These are phyloP conservation scores for Mormyrops boulengeri DNA, from an alignment of 2,797 vertebrate genomes.

Conservation along the genomic window DNA sequence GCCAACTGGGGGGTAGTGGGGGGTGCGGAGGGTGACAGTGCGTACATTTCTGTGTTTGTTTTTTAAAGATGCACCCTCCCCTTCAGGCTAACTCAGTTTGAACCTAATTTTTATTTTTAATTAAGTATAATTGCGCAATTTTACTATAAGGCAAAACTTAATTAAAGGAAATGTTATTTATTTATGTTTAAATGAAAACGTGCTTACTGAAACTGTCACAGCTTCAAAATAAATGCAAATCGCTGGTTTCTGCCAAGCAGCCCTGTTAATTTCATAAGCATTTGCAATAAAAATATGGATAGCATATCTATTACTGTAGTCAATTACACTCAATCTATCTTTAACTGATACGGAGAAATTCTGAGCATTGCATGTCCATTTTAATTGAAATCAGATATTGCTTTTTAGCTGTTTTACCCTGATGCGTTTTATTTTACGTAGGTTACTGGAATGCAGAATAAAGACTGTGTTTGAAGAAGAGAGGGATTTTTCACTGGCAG, in stretches of 20 bases:
- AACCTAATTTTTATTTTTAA: constrained; percentile 3
- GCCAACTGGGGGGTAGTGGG: background rate
- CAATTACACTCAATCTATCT: background rate
- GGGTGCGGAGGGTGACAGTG: background rate
- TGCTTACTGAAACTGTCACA: background rate
- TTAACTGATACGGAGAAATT: background rate
- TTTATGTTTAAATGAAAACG: background rate
- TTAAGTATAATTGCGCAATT: background rate
- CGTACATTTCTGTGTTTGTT: background rate
- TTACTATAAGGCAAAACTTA: background rate
- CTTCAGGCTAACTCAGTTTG: background rate
- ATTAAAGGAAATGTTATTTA: background rate
- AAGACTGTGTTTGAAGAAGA: background rate
- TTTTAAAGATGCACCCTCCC: background rate
- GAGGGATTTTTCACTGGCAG: background rate
- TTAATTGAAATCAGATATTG: background rate
- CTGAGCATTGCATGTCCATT: background rate
- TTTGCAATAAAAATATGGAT: background rate
- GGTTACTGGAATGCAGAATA: background rate
- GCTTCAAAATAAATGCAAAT: background rate
- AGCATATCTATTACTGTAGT: background rate
- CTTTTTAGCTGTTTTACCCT: background rate
- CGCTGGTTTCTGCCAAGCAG: background rate
- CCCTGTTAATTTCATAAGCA: background rate
- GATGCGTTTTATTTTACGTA: background rate